Evolutionary conservation across 2,797 vertebrate genomes (phyloP).

Genomic region (Parauchenoglanis punctatus): DNA sequence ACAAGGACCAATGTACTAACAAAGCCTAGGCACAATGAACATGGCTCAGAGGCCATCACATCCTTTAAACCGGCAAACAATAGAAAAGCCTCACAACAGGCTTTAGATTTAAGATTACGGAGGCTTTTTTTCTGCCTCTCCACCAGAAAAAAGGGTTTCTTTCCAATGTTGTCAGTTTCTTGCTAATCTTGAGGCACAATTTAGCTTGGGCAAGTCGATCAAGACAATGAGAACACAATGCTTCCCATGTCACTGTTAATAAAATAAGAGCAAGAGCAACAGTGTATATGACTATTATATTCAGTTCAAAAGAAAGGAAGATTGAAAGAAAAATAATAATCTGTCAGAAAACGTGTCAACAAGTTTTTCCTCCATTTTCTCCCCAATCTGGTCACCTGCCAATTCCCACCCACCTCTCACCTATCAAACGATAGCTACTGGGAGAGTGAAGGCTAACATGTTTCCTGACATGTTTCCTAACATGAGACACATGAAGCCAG

Average conservation of each 20-base stretch:
- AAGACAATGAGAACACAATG: slow-evolving; percentile 23
- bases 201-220: slow-evolving; percentile 6
- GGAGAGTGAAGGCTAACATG: background rate
- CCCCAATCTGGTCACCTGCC: background rate
- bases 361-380: background rate
- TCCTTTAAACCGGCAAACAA: slow-evolving; percentile 21
- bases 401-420: background rate
- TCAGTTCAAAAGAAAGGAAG: background rate
- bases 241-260: slow-evolving; percentile 37
- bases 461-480: background rate
- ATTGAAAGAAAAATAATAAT: background rate
- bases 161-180: slow-evolving; percentile 20
- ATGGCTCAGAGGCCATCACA: background rate
- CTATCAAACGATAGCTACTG: background rate
- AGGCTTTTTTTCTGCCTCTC: background rate
- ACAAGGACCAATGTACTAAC: slow-evolving; percentile 41
- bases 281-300: background rate
- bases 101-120: slow-evolving; percentile 18
- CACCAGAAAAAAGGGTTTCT: background rate
- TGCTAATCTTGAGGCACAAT: slow-evolving; percentile 25
- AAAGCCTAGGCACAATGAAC: slow-evolving; percentile 27
- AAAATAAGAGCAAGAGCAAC: background rate
- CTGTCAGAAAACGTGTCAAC: background rate
- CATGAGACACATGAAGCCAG: background rate
- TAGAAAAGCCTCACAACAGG: slow-evolving; percentile 21